Percentiles rank a stretch among this genome's conserved stretches.
phyloP scores from a whole-genome alignment of 37 sponge, comb jelly and placozoan species.

The Crambe crambe region DNA sequence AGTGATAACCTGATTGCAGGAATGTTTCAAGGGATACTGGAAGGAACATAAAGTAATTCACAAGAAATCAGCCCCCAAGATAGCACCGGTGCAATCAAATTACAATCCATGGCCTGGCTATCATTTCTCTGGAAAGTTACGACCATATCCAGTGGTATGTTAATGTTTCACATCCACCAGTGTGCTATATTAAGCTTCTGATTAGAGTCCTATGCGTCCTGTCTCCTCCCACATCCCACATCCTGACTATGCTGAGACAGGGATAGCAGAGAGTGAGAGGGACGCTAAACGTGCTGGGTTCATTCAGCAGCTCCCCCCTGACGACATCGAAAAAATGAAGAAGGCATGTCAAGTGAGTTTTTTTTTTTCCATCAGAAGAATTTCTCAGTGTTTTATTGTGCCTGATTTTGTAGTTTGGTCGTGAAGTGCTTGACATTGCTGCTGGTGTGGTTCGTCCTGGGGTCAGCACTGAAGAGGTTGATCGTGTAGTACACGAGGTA shows the following conservation, averaged over 20 bases:
- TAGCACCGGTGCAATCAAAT: neutral
- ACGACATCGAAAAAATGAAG: constrained; percentile 83
- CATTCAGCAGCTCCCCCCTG: constrained; percentile 67
- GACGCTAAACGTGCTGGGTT: constrained; percentile 46
- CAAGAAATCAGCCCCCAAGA: constrained; percentile 34
- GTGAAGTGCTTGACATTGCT: constrained; percentile 91
- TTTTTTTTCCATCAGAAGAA: neutral
- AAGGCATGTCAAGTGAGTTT: constrained; percentile 61
- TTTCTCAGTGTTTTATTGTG: neutral
- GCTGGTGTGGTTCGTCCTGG: constrained; percentile 62
- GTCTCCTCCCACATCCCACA: constrained; percentile 68
- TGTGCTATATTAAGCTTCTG: neutral
- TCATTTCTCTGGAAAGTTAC: constrained; percentile 76
- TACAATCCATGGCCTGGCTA: constrained; percentile 88
- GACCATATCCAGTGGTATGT: constrained; percentile 68
- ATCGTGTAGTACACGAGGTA: constrained; percentile 87
- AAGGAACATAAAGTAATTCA: constrained; percentile 78
- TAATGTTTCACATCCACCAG: no score
- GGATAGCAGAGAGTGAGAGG: constrained; percentile 68
- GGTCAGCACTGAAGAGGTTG: constrained; percentile 89
- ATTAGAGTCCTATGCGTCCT: constrained; percentile 46
- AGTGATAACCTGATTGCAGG: no score
- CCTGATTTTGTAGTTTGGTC: constrained; percentile 71
- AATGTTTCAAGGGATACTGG: constrained; percentile 93
- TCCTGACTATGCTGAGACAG: constrained; percentile 86